These are phyloP conservation scores for Crematogaster levior DNA, from an alignment of 2,888 invertebrate species.

Conservation along the genomic window DNA sequence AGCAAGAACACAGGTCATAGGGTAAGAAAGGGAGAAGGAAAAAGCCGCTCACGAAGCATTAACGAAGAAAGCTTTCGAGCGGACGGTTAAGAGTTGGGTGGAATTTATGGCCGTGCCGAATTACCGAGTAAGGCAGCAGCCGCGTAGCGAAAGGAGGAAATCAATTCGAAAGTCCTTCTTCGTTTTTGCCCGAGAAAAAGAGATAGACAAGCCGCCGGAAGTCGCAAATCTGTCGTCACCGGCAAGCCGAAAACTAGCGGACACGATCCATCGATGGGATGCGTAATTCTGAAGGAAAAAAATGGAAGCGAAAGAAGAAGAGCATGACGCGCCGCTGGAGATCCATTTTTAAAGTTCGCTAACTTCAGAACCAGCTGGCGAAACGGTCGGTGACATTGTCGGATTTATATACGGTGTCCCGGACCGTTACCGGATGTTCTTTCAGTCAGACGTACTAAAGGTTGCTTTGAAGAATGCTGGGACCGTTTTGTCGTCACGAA, in stretches of 20 bases:
- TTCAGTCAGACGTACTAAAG: background rate
- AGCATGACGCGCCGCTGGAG: background rate
- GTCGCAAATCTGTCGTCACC: slow-evolving; percentile 65
- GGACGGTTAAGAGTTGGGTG: slow-evolving; percentile 71
- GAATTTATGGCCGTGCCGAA: slow-evolving; percentile 73
- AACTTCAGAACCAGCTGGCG: slow-evolving; percentile 34
- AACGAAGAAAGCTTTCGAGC: slow-evolving; percentile 77
- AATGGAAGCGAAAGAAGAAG: background rate
- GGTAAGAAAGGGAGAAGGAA: slow-evolving; percentile 27
- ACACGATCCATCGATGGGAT: slow-evolving; percentile 6
- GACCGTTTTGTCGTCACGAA: background rate
- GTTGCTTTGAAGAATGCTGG: background rate
- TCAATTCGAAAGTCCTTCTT: slow-evolving; percentile 65
- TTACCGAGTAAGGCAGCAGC: slow-evolving; percentile 71
- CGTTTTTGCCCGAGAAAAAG: slow-evolving; percentile 1
- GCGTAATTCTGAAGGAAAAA: slow-evolving; percentile 9
- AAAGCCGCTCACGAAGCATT: slow-evolving; percentile 62
- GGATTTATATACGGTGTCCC: slow-evolving; percentile 22
- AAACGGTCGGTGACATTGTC: slow-evolving; percentile 48
- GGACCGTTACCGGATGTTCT: slow-evolving; percentile 36
- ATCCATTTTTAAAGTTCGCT: slow-evolving; percentile 41
- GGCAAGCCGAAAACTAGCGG: slow-evolving; percentile 31
- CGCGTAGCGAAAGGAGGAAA: slow-evolving; percentile 70
- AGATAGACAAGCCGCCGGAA: slow-evolving; percentile 61
- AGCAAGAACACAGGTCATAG: slow-evolving; percentile 11